Evolutionary conservation across 1,140 invertebrate genomes (phyloP).

Genomic region (Epicauta chinensis): DNA sequence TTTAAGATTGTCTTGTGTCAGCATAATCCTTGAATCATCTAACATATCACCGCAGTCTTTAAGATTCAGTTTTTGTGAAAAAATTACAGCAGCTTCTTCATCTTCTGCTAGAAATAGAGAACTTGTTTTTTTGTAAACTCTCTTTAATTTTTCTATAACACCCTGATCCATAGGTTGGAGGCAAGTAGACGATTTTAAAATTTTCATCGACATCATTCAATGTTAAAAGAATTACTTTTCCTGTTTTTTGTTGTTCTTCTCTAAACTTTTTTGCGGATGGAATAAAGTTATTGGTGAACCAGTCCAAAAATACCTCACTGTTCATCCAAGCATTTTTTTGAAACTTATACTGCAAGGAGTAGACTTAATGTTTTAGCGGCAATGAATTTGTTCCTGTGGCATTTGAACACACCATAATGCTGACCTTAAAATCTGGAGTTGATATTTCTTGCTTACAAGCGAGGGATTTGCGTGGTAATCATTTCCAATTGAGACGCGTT

Average conservation of each 20-base stretch:
- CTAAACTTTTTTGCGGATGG: conserved; percentile 32
- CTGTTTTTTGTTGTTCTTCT: conserved; percentile 29
- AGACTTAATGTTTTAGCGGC: conserved; percentile 31
- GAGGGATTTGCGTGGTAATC: conserved; percentile 36
- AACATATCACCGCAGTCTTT: too few relatives aligned
- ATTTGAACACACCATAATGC: conserved; percentile 24
- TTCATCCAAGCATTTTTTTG: conserved; percentile 39
- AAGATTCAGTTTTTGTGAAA: too few relatives aligned
- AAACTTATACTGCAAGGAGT: conserved; percentile 31
- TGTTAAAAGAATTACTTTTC: conserved; percentile 36
- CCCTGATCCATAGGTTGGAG: conserved; percentile 47
- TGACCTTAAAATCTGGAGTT: conserved; percentile 12
- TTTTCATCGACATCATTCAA: conserved; percentile 19
- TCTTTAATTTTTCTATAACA: conserved; percentile 40
- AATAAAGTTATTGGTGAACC: conserved; percentile 37
- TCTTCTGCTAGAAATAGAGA: too few relatives aligned
- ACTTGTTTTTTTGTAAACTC: too few relatives aligned
- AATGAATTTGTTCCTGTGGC: conserved; percentile 31
- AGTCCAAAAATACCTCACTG: conserved; percentile 32
- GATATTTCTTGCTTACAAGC: conserved; percentile 30
- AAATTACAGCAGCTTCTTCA: too few relatives aligned
- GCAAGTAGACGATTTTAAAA: conserved; percentile 36
- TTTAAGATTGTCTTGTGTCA: too few relatives aligned
- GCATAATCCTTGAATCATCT: too few relatives aligned
- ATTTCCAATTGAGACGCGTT: conserved; percentile 39